phyloP scores from a whole-genome alignment of 2,113 vertebrate species.

The Erythrocercus mccallii region DNA sequence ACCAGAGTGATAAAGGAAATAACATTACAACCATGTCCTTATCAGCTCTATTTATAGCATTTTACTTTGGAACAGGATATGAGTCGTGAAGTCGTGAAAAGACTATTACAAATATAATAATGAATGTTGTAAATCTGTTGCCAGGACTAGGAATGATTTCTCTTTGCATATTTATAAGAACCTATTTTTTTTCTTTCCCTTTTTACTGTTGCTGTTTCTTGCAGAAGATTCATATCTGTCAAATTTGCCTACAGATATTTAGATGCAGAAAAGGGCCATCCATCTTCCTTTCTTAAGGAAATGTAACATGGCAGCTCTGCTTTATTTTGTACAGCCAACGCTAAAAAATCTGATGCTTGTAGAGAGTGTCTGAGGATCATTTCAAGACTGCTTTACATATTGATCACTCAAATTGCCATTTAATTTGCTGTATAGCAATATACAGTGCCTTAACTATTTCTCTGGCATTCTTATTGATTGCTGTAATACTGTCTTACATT shows the following conservation, averaged over 20 bases:
- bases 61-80: slow-evolving; percentile 32
- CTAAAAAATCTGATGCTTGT: background rate
- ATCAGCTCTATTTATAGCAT: slow-evolving; percentile 18
- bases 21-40: background rate
- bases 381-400: slow-evolving; percentile 66
- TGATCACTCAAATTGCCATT: slow-evolving; percentile 70
- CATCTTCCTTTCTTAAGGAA: background rate
- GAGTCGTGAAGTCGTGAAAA: background rate
- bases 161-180: background rate
- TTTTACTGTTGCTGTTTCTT: background rate
- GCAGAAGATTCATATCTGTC: background rate
- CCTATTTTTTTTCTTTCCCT: background rate
- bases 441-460: slow-evolving; percentile 55
- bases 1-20: background rate
- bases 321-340: slow-evolving; percentile 15
- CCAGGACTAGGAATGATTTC: background rate
- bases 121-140: slow-evolving; percentile 27
- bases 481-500: slow-evolving; percentile 58
- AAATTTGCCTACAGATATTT: background rate
- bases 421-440: slow-evolving; percentile 72
- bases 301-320: background rate
- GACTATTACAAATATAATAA: slow-evolving; percentile 14
- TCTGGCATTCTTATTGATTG: slow-evolving; percentile 68
- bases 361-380: slow-evolving; percentile 3
- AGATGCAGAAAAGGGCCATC: background rate